Evolutionary conservation across 2,797 vertebrate species (phyloP).

Genomic region (Crypturellus tataupa): DNA sequence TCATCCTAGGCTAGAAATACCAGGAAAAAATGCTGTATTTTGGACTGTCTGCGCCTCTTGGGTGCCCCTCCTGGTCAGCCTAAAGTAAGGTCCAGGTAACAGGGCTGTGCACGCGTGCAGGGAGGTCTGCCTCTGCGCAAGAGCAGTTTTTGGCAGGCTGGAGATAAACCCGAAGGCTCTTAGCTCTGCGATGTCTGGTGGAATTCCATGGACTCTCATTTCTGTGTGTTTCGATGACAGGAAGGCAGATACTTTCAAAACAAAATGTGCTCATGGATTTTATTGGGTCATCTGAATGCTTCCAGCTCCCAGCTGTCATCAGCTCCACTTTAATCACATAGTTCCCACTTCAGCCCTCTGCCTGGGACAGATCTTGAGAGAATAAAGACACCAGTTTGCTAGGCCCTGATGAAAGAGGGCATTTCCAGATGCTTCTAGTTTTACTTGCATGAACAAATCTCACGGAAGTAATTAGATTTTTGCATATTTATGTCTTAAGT

Average conservation of each 20-base stretch:
- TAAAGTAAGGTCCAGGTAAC: slow-evolving; percentile 20
- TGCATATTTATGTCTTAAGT: neutral
- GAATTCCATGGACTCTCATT: slow-evolving; percentile 40
- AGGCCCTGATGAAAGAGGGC: slow-evolving; percentile 28
- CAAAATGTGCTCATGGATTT: slow-evolving; percentile 50
- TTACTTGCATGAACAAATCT: slow-evolving; percentile 20
- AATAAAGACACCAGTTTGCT: slow-evolving; percentile 19
- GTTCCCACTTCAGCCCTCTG: slow-evolving; percentile 51
- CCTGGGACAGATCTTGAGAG: neutral
- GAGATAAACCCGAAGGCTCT: slow-evolving; percentile 22
- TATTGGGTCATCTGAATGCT: slow-evolving; percentile 49
- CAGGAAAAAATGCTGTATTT: neutral
- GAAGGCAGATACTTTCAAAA: slow-evolving; percentile 52
- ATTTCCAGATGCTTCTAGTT: slow-evolving; percentile 10
- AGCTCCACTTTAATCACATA: neutral
- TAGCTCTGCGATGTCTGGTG: slow-evolving; percentile 9
- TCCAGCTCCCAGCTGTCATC: slow-evolving; percentile 61
- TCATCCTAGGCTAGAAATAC: neutral
- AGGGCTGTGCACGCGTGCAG: slow-evolving; percentile 24
- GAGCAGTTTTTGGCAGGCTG: slow-evolving; percentile 4
- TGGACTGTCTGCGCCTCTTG: neutral
- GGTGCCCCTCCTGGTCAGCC: neutral
- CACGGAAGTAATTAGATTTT: neutral
- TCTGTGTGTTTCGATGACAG: slow-evolving; percentile 41
- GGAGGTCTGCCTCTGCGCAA: slow-evolving; percentile 9